Conservation (phyloP, 2,888 invertebrate species). For the Phania funesta region DNA sequence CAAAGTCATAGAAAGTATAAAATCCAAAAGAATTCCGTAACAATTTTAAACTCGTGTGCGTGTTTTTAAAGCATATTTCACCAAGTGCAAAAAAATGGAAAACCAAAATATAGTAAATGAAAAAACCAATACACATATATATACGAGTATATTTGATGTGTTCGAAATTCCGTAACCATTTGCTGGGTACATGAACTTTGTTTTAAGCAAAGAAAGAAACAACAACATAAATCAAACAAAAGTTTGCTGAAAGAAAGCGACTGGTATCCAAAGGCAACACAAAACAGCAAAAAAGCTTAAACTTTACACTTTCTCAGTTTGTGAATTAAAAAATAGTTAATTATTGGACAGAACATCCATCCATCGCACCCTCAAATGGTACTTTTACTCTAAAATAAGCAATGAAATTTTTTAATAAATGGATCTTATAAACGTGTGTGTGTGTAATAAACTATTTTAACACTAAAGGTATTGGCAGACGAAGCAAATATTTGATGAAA, state of each 20-base stretch:
- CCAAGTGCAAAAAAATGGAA: no score
- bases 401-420: background rate
- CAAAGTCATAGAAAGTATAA: no score
- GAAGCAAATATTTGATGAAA: no score
- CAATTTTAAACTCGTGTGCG: no score
- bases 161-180: constrained; percentile 54
- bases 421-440: background rate
- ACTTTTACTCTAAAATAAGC: background rate
- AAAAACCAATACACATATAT: no score
- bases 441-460: no score
- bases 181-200: constrained; percentile 44
- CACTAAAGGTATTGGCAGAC: no score
- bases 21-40: no score
- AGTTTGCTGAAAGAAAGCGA: constrained; percentile 2
- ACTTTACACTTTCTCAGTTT: constrained; percentile 30
- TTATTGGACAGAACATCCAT: constrained; percentile 3
- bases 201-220: background rate
- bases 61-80: no score
- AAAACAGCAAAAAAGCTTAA: no score
- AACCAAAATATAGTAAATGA: no score
- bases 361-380: background rate
- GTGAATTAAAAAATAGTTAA: constrained; percentile 20
- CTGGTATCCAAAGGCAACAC: constrained; percentile 1
- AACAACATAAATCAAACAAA: background rate
- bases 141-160: constrained; percentile 15